Percentiles rank a stretch among this genome's conserved stretches.
Evolutionary conservation across 2,888 invertebrate genomes (phyloP).

Genomic region (Amiota minor): DNA sequence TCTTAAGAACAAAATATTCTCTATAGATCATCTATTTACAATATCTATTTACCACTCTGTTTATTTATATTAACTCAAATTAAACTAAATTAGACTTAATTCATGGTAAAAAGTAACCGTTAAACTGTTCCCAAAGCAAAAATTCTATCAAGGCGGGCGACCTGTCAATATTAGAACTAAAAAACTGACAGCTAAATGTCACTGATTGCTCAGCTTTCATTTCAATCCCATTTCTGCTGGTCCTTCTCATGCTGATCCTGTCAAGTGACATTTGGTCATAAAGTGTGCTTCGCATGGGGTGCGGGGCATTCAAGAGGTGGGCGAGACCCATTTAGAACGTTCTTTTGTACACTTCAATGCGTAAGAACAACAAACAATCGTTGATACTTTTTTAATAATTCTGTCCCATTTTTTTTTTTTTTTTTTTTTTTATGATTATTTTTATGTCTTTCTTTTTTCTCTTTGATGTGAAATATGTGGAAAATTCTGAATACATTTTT

Average conservation of each 20-base stretch:
- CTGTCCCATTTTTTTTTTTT: conserved; percentile 4
- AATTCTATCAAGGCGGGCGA: not conserved
- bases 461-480: not conserved
- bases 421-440: not conserved
- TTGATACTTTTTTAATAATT: not conserved
- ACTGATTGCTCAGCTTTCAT: not conserved
- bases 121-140: too few species aligned
- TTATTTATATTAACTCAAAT: too few species aligned
- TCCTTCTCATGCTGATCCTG: not conserved
- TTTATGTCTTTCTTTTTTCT: not conserved
- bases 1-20: too few species aligned
- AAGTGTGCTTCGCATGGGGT: not conserved
- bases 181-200: conserved; percentile 11
- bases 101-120: too few species aligned
- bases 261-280: conserved; percentile 7
- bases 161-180: not conserved
- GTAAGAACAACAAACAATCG: conserved; percentile 20
- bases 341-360: conserved; percentile 19
- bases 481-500: not conserved
- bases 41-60: too few species aligned
- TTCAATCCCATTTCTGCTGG: not conserved
- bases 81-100: too few species aligned
- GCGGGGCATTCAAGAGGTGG: not conserved
- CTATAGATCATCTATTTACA: too few species aligned
- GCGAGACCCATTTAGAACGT: not conserved